A percentile compares a stretch with the other conserved stretches of the same genome.
phyloP scores from a whole-genome alignment of 1,140 invertebrate genomes.

The Brachionus paranguensis region DNA sequence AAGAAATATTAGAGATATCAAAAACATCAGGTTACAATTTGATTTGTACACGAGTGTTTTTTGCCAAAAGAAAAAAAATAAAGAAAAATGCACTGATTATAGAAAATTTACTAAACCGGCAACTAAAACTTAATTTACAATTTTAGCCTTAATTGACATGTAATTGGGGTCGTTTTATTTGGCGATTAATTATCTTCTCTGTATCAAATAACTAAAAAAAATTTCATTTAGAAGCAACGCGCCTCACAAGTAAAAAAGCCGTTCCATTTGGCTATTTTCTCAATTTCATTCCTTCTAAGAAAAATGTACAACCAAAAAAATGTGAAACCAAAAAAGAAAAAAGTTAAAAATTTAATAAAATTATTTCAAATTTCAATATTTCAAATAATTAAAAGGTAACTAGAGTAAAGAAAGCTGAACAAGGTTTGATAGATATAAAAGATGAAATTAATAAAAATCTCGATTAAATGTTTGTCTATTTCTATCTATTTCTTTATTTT shows the following conservation, averaged over 20 bases:
- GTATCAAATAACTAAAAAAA: not conserved
- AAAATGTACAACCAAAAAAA: not conserved
- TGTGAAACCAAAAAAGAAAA: not conserved
- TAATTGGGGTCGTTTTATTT: not conserved
- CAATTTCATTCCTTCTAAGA: not conserved
- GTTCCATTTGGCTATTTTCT: not conserved
- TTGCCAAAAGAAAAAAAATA: not conserved
- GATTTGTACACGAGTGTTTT: slow-evolving; percentile 19
- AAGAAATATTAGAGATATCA: not conserved
- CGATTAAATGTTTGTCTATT: not conserved
- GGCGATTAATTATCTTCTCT: not conserved
- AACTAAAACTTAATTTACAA: slow-evolving; percentile 38
- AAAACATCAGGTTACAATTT: slow-evolving; percentile 6
- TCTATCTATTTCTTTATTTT: not conserved
- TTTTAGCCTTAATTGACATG: slow-evolving; percentile 4
- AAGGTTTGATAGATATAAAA: not conserved
- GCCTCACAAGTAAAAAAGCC: not conserved
- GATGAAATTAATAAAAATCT: not conserved
- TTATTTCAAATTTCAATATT: slow-evolving; percentile 17
- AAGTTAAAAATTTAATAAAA: slow-evolving; percentile 6
- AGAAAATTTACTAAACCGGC: slow-evolving; percentile 29
- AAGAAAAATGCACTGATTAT: slow-evolving; percentile 31
- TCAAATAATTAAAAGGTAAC: slow-evolving; percentile 9
- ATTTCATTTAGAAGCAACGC: not conserved
- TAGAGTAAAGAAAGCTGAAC: not conserved